Base-by-base conservation (phyloP, 2,113 vertebrate species). In the Anthoscopus minutus region DNA sequence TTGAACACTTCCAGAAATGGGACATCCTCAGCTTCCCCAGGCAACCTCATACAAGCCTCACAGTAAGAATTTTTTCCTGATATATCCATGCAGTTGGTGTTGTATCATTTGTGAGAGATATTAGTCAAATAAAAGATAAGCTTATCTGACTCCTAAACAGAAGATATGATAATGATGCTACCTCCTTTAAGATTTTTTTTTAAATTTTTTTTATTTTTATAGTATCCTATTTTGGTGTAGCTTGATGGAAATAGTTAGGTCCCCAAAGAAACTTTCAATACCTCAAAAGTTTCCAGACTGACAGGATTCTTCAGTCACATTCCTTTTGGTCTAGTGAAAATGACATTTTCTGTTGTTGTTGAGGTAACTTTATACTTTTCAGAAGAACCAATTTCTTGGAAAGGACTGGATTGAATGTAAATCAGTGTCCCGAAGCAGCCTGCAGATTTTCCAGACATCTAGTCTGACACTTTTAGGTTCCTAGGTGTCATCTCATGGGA, bases 401-500 rank as follows among this genome's bases (percentile, higher is more conserved):
- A 91, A 84, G 20, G 37, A 74, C 15, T 23, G 19, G 24, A 71
- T 13, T 93, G 85, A 96, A 92, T 95, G 89, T 69, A 89, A 96
- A 76, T 95, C 91, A 82, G 65, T 79, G 56, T 92, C 93, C 86
- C 93, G 79, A 84, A 96, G 76, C 66, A 89, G 83, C 28, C 47
- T 89, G 94, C 31, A 93, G 80, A 90, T 97, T 93, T 97, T 94
- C 79, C 81, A 89, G 95, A 92, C 40, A 95, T 96, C 74, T 64
- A 40, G 66, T 95, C 91, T 93, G 91, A 95, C 93, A 93, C 56
- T 96, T 95, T 92, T 82, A 92, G 91, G 54, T 84, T 60, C 50
- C 48, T 1, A 47, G 31, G 48, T 94, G 61, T 89, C 73, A 94
- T 96, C 84, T 94, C 73, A 78, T 53, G 88, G 51, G 64, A 86